Evolutionary conservation across 2,888 invertebrate species (phyloP), one percentile per base, ranked within the genome.

Genomic region (Rotaria socialis): DNA sequence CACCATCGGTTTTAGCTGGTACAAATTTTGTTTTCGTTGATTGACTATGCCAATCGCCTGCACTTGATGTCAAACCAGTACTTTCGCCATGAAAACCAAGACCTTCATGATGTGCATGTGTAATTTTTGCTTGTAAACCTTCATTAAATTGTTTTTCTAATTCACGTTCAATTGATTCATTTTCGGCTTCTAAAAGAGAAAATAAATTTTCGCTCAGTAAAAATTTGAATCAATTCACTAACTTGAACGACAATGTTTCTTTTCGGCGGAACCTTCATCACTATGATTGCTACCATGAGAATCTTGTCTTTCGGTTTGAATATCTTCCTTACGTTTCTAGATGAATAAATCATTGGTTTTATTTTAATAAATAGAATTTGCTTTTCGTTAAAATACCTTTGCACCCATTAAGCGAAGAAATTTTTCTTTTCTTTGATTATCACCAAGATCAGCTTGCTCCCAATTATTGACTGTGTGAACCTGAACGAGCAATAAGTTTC

Each of bases 351-450:
- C 4, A 75, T 1, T 11, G 1, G 0, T 60, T 60, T n/a, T 7
- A 2, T n/a, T 60, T n/a, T n/a, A 11, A 10, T 24, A 80, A 19
- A 11, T 35, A 16, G 8, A 27, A 47, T 24, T 24, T 27, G 7
- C 7, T 10, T n/a, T 58, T 19, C 11, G 7, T 4, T 43, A 41
- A 7, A 47, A 85, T 88, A 91, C 91, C 89, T 91, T 91, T 84
- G 80, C 91, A 43, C 91, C 91, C 91, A 91, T 91, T 22, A 91
- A 88, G 85, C 90, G 88, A 2, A 91, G 89, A 88, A 91, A 91
- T 87, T 91, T 91, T 85, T 89, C 89, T 87, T 90, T 90, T 85
- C 91, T 88, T 16, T 89, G 89, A 86, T 89, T 89, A 89, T 90
- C 90, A 41, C 91, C 91, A 55, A 91, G 88, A 87, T 91, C 89